Base-by-base conservation (phyloP, 2,797 vertebrate species). In the Euthynnus affinis region DNA sequence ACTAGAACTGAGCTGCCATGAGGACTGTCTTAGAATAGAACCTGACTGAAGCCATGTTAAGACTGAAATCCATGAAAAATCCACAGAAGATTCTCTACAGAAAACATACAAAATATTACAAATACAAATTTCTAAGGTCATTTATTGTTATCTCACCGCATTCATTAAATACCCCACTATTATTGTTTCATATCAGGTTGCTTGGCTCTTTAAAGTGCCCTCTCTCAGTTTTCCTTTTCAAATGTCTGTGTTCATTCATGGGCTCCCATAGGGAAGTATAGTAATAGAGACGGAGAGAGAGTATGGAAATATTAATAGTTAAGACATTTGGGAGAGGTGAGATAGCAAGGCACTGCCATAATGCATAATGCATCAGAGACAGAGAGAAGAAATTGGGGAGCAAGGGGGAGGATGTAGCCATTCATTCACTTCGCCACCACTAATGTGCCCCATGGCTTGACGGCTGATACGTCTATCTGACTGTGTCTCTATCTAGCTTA, bases 281-380 rank as follows among this genome's bases (percentile, higher is more conserved):
- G 20, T 67, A 62, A 69, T 48, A 49, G 78, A 80, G 64, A 55
- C 29, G 9, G 74, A 78, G 63, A 62, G 55, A 51, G 15, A 60
- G 59, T 59, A 78, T 74, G 51, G 44, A 85, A 88, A 82, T 82
- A 82, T 88, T 84, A 76, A 78, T 64, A 65, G 80, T 83, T 13
- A 57, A 87, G 76, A 74, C 79, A 70, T 86, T 87, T 89, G 73
- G 75, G 67, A 78, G 79, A 71, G 62, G 69, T 52, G 66, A 88
- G 85, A 86, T 91, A 82, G 82, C 49, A 17, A 59, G 42, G 51
- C 63, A 52, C 18, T 40, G 42, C 64, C 61, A 74, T 82, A 70
- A 85, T 86, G 76, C 82, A 83, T 87, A 87, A 91, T 87, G 83
- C 76, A 84, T 84, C 80, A 85, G 82, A 81, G 71, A 65, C 55